Conservation (phyloP, 2,888 invertebrate genomes). For the Glaucopsyche alexis region DNA sequence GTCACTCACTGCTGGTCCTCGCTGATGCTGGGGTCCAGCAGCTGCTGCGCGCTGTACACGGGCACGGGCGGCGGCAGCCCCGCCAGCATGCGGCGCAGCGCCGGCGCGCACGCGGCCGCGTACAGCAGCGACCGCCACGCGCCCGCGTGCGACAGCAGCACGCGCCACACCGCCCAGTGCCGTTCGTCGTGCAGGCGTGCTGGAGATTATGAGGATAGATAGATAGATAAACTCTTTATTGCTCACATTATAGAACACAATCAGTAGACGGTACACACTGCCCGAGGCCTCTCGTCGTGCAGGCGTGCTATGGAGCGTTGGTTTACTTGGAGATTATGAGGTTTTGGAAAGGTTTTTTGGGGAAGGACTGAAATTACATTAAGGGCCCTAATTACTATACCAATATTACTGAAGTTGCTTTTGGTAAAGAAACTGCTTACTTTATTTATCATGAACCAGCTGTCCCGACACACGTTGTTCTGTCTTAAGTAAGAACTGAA, state of each 20-base stretch:
- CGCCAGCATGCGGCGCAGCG: constrained; percentile 66
- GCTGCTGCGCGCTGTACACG: constrained; percentile 48
- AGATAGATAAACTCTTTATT: too few species aligned
- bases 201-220: constrained; percentile 38
- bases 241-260: too few species aligned
- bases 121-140: constrained; percentile 86
- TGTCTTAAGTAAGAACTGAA: too few species aligned
- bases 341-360: too few species aligned
- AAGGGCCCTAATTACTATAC: too few species aligned
- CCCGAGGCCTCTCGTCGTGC: constrained; percentile 85
- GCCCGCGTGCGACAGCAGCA: constrained; percentile 86
- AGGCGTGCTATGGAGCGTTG: constrained; percentile 51
- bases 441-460: too few species aligned
- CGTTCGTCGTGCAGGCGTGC: constrained; percentile 78
- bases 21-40: constrained; percentile 44
- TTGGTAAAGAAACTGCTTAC: too few species aligned
- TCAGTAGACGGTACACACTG: too few species aligned
- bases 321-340: too few species aligned
- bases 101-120: constrained; percentile 85
- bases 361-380: too few species aligned
- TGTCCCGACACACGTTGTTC: too few species aligned
- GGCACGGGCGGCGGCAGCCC: constrained; percentile 51
- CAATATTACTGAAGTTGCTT: too few species aligned
- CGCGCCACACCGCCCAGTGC: constrained; percentile 92
- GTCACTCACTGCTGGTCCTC: constrained; percentile 63